phyloP scores from a whole-genome alignment of 2,888 invertebrate genomes.

The Netelia fuscicornis region DNA sequence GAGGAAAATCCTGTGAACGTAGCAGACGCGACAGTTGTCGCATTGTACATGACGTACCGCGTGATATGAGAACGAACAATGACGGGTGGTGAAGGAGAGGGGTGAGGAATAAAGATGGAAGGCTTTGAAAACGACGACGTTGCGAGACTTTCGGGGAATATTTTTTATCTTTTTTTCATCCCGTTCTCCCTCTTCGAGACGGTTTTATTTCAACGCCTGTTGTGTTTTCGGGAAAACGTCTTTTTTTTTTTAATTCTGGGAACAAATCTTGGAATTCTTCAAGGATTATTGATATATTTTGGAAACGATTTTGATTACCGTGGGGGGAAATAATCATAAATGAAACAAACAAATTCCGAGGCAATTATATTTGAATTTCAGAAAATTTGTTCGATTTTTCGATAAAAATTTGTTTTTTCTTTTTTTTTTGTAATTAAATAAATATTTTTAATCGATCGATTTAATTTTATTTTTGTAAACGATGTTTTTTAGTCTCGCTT shows the following conservation, averaged over 20 bases:
- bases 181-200: not conserved
- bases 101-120: slow-evolving; percentile 3
- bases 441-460: not conserved
- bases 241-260: not conserved
- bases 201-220: slow-evolving; percentile 21
- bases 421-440: not conserved
- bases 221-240: not conserved
- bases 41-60: slow-evolving; percentile 15
- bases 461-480: not conserved
- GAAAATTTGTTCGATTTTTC: too few species aligned
- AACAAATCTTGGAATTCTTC: too few species aligned
- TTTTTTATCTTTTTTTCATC: not conserved
- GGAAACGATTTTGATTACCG: too few species aligned
- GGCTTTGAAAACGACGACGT: slow-evolving; percentile 25
- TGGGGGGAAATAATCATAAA: too few species aligned
- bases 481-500: not conserved
- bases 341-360: too few species aligned
- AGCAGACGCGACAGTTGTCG: not conserved
- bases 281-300: not conserved
- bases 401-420: not conserved
- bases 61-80: slow-evolving; percentile 33
- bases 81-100: not conserved
- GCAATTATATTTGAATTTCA: not conserved
- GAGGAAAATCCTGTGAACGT: slow-evolving; percentile 25
- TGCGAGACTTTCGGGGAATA: slow-evolving; percentile 2